phyloP scores from a whole-genome alignment of 2,888 invertebrate genomes.

The Eugnorisma glareosa region DNA sequence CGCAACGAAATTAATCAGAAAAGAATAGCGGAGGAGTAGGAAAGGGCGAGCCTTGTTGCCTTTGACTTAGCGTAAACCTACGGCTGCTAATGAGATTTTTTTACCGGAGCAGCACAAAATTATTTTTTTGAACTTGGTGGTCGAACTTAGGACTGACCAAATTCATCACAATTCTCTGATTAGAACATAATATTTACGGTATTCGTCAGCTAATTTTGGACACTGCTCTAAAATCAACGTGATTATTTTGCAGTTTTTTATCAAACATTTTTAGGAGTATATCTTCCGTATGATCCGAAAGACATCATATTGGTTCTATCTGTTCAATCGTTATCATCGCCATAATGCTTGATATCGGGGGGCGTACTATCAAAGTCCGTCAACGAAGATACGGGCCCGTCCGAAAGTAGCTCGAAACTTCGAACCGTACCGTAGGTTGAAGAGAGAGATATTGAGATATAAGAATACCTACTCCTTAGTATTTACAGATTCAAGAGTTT shows the following conservation, averaged over 20 bases:
- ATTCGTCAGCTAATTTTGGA: neutral
- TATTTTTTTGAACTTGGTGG: neutral
- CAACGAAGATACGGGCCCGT: neutral
- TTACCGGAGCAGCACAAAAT: neutral
- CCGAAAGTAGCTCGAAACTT: constrained; percentile 3
- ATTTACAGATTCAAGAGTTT: neutral
- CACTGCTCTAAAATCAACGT: neutral
- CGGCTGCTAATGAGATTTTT: neutral
- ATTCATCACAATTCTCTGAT: neutral
- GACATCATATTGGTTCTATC: constrained; percentile 8
- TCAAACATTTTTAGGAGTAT: neutral
- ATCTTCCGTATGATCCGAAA: neutral
- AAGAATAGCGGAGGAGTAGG: neutral
- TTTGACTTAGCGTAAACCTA: neutral
- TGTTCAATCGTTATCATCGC: constrained; percentile 13
- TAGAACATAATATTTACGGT: neutral
- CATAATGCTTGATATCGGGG: constrained; percentile 6
- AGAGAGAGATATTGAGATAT: no score
- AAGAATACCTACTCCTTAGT: neutral
- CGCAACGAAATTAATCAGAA: neutral
- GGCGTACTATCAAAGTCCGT: neutral
- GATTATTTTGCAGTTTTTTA: neutral
- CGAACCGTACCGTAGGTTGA: neutral
- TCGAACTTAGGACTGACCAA: neutral
- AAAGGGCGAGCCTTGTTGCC: neutral